Evolutionary conservation across 2,888 invertebrate genomes (phyloP).

Genomic region (Eupithecia centaureata): DNA sequence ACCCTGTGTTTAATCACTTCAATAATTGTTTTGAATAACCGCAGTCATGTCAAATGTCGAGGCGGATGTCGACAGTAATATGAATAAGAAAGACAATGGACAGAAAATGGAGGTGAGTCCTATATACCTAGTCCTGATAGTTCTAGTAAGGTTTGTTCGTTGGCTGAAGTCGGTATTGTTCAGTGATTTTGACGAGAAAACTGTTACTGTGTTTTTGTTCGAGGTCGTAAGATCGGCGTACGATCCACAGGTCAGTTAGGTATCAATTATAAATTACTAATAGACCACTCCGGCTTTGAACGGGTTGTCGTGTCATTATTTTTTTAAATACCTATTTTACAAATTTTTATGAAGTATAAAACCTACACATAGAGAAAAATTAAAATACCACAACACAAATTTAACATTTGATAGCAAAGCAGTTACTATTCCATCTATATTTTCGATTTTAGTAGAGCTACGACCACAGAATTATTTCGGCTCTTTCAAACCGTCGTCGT

Average conservation of each 20-base stretch:
- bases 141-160: background rate
- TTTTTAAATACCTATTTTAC: too few species aligned
- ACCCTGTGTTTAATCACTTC: constrained; percentile 9
- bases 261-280: too few species aligned
- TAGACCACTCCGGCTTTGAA: too few species aligned
- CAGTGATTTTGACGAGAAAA: background rate
- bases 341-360: too few species aligned
- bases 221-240: too few species aligned
- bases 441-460: background rate
- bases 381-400: too few species aligned
- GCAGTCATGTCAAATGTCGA: constrained; percentile 61
- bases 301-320: too few species aligned
- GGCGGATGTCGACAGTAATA: constrained; percentile 65
- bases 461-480: too few species aligned
- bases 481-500: background rate
- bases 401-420: background rate
- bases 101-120: constrained; percentile 59
- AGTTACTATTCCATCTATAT: background rate
- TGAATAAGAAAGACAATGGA: constrained; percentile 63
- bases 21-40: constrained; percentile 12
- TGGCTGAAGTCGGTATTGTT: background rate
- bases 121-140: too few species aligned
- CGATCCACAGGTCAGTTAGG: too few species aligned
- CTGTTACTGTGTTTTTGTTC: background rate
- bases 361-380: too few species aligned